Conservation (phyloP, 2,797 vertebrate genomes). For the Urocyon cinereoargenteus region DNA sequence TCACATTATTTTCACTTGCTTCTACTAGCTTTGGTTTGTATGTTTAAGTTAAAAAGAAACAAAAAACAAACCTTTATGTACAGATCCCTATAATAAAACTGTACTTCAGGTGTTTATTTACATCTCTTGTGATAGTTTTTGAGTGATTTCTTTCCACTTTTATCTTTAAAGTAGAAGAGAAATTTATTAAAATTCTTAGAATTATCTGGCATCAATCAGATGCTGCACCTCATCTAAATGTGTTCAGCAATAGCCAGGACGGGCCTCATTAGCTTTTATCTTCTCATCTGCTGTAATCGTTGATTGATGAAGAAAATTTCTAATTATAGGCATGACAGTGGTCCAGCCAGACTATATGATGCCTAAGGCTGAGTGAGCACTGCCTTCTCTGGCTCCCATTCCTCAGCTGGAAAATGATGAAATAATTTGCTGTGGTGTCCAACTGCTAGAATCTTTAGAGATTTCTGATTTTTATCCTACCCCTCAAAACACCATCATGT, state of each 20-base stretch:
- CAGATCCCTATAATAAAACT: not conserved
- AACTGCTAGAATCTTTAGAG: not conserved
- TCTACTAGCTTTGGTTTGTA: conserved; percentile 45
- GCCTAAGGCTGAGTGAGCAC: not conserved
- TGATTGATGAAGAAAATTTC: conserved; percentile 59
- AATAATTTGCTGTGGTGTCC: not conserved
- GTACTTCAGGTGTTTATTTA: conserved; percentile 19
- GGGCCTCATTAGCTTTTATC: conserved; percentile 60
- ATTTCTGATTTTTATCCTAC: not conserved
- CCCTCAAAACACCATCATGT: not conserved
- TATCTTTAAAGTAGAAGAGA: conserved; percentile 40
- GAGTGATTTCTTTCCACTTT: not conserved
- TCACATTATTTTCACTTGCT: conserved; percentile 74
- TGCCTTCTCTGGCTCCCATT: not conserved
- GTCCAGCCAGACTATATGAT: not conserved
- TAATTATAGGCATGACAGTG: conserved; percentile 14
- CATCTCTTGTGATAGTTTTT: not conserved
- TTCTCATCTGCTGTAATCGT: conserved; percentile 66
- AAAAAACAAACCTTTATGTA: not conserved
- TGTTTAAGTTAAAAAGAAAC: conserved; percentile 26
- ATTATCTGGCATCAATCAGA: conserved; percentile 28
- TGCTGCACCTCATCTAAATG: conserved; percentile 27
- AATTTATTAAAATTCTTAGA: conserved; percentile 43
- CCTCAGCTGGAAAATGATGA: not conserved
- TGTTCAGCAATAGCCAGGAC: conserved; percentile 46